phyloP scores from a whole-genome alignment of 2,797 vertebrate genomes.

The Enteromius anoplus region DNA sequence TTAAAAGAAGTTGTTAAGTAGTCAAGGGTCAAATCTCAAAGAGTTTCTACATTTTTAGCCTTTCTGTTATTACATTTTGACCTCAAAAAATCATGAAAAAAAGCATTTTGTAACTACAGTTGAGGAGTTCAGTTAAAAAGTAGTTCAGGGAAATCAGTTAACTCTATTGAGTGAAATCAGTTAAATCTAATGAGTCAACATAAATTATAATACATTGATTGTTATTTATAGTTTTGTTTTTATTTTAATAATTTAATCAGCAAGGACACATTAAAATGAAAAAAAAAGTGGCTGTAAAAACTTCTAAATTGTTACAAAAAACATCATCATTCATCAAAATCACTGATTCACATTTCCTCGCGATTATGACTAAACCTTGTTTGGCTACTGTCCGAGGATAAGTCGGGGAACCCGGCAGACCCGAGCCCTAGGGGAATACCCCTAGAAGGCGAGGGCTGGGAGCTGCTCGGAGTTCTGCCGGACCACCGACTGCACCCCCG shows the following conservation, averaged over 20 bases:
- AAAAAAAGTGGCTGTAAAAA: not conserved
- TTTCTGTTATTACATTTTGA: not conserved
- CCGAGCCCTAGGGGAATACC: too few relatives aligned
- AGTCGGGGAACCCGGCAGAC: too few relatives aligned
- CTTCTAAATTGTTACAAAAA: not conserved
- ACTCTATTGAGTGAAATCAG: not conserved
- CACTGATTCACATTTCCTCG: too few relatives aligned
- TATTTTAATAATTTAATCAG: not conserved
- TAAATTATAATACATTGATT: not conserved
- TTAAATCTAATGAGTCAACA: not conserved
- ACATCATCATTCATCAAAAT: not conserved
- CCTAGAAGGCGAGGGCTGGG: too few relatives aligned
- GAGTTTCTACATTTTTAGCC: not conserved
- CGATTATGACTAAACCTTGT: too few relatives aligned
- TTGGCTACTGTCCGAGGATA: too few relatives aligned
- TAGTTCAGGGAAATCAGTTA: too few relatives aligned
- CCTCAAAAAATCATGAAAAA: not conserved
- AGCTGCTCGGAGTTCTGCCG: too few relatives aligned
- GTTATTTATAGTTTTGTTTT: not conserved
- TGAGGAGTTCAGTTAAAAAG: too few relatives aligned
- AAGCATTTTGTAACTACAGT: not conserved
- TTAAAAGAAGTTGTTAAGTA: conserved; percentile 7
- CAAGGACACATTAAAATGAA: not conserved
- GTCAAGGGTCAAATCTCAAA: not conserved
- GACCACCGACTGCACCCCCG: too few relatives aligned